Conservation (phyloP, 92 coral and sea anemone genomes). For the Phenganax marumi region DNA sequence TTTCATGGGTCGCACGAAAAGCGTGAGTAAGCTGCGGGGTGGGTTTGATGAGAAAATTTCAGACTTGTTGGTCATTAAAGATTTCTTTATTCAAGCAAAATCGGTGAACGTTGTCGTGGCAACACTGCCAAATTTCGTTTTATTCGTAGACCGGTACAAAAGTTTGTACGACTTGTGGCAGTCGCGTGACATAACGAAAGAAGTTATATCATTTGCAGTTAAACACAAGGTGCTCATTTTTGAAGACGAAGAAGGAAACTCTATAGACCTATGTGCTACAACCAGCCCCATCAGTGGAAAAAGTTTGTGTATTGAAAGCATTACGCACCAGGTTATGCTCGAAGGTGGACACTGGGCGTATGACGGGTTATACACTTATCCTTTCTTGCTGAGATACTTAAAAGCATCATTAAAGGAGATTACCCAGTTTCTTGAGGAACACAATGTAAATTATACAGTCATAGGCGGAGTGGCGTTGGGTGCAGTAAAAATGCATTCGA, state of each 20-base stretch:
- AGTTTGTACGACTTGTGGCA: conserved; percentile 22
- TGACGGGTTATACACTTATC: conserved; percentile 55
- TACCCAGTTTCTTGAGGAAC: conserved; percentile 3
- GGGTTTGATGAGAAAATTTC: not conserved
- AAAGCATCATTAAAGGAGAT: not conserved
- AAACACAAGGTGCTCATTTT: conserved; percentile 61
- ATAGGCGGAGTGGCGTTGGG: conserved; percentile 50
- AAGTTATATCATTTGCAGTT: conserved; percentile 60
- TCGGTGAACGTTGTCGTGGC: conserved; percentile 44
- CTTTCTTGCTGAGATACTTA: conserved; percentile 29
- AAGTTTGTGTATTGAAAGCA: conserved; percentile 22
- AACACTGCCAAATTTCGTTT: conserved; percentile 56
- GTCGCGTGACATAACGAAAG: conserved; percentile 9
- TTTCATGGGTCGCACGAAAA: conserved; percentile 54
- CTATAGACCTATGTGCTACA: not conserved
- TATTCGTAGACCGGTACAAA: not conserved
- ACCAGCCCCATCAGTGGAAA: not conserved
- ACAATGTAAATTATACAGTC: conserved; percentile 26
- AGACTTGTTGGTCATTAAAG: conserved; percentile 22
- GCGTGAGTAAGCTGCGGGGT: conserved; percentile 40
- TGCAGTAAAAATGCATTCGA: conserved; percentile 46
- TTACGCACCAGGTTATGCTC: conserved; percentile 44
- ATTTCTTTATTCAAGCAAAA: conserved; percentile 62
- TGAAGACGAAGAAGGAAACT: conserved; percentile 40
- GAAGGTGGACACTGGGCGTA: conserved; percentile 56